Conservation (phyloP, 2,797 vertebrate genomes). For the Artibeus lituratus region DNA sequence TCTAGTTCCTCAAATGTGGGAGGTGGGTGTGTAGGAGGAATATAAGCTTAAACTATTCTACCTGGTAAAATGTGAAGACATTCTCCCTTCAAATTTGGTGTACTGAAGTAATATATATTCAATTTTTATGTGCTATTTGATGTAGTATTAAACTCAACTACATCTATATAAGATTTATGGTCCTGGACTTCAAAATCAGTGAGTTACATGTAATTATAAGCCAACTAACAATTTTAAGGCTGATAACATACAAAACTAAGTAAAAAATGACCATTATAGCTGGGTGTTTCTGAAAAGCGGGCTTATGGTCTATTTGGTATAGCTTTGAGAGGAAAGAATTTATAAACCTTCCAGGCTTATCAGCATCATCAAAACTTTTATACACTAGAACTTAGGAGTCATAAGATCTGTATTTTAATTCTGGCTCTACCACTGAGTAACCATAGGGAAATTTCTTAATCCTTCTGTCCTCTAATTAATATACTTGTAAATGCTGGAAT, state of each 20-base stretch:
- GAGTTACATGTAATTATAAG: background rate
- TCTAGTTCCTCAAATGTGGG: background rate
- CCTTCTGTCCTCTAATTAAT: background rate
- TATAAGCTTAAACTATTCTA: background rate
- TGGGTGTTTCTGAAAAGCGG: background rate
- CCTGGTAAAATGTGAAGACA: background rate
- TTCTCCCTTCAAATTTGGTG: background rate
- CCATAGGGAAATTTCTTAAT: background rate
- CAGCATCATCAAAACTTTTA: background rate
- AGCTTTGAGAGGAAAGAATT: background rate
- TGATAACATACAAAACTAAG: background rate
- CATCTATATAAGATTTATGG: background rate
- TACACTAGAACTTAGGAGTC: background rate
- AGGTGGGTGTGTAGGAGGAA: background rate
- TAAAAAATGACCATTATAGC: background rate
- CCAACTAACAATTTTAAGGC: background rate
- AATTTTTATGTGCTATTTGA: background rate
- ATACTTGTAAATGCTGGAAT: background rate
- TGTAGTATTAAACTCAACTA: background rate
- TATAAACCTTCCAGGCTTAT: background rate
- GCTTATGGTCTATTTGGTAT: background rate
- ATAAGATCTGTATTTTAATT: background rate
- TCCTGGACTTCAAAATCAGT: background rate
- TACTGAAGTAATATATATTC: background rate
- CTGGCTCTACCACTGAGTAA: background rate